Conservation (phyloP, 2,113 vertebrate species). For the Myotis davidii region DNA sequence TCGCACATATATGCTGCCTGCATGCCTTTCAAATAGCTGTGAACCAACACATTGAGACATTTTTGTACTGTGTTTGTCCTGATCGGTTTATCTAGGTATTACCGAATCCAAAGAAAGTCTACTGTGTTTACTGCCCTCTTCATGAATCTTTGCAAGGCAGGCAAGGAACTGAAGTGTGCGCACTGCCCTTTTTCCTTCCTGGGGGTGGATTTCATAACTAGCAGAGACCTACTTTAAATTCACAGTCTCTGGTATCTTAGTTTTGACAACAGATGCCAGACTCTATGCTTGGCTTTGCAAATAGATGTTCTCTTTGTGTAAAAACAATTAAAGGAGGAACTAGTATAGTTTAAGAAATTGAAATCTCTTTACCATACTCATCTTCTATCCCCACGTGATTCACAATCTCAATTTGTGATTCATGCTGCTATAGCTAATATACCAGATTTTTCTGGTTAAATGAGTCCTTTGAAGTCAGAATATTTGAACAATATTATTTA, state of each 20-base stretch:
- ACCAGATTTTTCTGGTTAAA: conserved; percentile 2
- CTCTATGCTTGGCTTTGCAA: conserved; percentile 16
- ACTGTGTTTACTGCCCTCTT: neutral
- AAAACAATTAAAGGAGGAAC: neutral
- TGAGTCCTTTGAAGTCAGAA: neutral
- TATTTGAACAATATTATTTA: neutral
- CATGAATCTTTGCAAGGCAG: neutral
- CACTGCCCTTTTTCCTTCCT: neutral
- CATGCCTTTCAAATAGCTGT: neutral
- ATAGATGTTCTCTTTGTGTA: neutral
- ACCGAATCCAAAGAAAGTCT: neutral
- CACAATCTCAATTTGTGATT: neutral
- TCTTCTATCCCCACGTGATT: neutral
- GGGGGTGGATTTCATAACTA: neutral
- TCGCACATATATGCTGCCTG: neutral
- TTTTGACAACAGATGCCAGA: conserved; percentile 5
- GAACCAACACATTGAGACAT: neutral
- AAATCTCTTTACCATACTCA: neutral
- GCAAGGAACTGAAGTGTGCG: neutral
- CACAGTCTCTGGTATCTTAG: neutral
- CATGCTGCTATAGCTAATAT: neutral
- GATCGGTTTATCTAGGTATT: neutral
- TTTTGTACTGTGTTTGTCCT: neutral
- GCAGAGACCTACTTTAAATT: neutral
- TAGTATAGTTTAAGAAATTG: neutral